phyloP scores from a whole-genome alignment of 30 jellyfish, hydroid and myxozoan genomes.

The Hydractinia echinata region DNA sequence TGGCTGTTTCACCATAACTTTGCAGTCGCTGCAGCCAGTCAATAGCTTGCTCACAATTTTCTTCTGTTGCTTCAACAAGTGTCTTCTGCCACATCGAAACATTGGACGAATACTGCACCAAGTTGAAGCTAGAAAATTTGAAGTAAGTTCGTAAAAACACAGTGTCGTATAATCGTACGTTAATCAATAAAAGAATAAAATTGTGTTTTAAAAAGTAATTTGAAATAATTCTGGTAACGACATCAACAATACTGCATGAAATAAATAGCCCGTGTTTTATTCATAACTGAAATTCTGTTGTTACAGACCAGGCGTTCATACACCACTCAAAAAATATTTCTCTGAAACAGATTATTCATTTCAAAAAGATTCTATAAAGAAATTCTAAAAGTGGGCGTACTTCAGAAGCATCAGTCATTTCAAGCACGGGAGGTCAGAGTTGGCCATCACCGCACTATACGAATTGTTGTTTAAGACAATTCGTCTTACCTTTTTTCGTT shows the following conservation, averaged over 20 bases:
- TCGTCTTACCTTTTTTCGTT: no score
- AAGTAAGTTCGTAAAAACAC: not conserved
- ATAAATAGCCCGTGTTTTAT: not conserved
- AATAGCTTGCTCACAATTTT: slow-evolving; percentile 50
- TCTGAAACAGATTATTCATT: no score
- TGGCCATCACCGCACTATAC: no score
- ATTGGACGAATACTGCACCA: slow-evolving; percentile 54
- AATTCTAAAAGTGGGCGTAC: no score
- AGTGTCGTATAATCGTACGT: not conserved
- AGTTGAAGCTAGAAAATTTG: slow-evolving; percentile 43
- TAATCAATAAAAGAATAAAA: not conserved
- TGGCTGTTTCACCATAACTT: slow-evolving; percentile 73
- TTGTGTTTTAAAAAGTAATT: not conserved
- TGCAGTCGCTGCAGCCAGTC: slow-evolving; percentile 53
- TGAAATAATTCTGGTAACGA: not conserved
- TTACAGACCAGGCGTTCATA: no score
- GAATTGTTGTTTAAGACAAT: no score
- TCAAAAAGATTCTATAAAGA: no score
- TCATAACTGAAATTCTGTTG: not conserved
- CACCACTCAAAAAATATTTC: no score
- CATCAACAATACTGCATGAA: not conserved
- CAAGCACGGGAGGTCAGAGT: no score
- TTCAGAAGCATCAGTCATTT: no score
- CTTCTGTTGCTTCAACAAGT: slow-evolving; percentile 37
- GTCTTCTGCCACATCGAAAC: slow-evolving; percentile 45